Percentiles rank a stretch among this genome's conserved stretches.
Conservation (phyloP, 2,113 vertebrate species). For the Ptilorrhoa leucosticta region DNA sequence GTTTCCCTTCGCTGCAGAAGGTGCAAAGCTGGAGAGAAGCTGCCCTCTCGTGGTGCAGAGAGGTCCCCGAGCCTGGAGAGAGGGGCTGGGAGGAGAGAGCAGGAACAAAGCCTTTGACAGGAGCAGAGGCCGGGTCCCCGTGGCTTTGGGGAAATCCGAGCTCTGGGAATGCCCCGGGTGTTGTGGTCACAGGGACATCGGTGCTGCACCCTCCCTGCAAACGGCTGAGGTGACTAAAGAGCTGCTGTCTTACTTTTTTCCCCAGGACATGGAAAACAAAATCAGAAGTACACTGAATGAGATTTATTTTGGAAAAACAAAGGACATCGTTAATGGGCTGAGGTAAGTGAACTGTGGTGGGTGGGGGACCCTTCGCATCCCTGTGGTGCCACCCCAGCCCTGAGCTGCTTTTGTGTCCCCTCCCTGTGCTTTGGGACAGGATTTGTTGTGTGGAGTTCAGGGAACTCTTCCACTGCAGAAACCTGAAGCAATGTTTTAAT, state of each 20-base stretch:
- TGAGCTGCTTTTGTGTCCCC: background rate
- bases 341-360: constrained; percentile 76
- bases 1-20: background rate
- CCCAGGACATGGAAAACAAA: constrained; percentile 99
- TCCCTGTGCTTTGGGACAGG: background rate
- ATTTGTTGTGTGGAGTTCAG: background rate
- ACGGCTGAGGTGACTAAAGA: rapidly evolving
- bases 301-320: constrained; percentile 99
- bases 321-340: constrained; percentile 98
- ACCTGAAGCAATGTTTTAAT: background rate
- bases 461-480: background rate
- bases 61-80: rapidly evolving
- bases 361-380: background rate
- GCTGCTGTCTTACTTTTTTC: background rate
- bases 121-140: background rate
- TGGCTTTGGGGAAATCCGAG: rapidly evolving
- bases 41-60: constrained; percentile 46
- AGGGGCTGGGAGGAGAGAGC: background rate
- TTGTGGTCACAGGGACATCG: rapidly evolving
- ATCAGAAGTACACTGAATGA: constrained; percentile 99
- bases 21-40: background rate
- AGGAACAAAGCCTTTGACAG: background rate
- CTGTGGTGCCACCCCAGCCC: background rate
- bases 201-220: rapidly evolving
- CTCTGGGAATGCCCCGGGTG: rapidly evolving